Percentiles rank a stretch among this genome's conserved stretches.
These are phyloP conservation scores for Erpobdella octoculata DNA, from an alignment of 2,888 invertebrate species.

Conservation along the genomic window DNA sequence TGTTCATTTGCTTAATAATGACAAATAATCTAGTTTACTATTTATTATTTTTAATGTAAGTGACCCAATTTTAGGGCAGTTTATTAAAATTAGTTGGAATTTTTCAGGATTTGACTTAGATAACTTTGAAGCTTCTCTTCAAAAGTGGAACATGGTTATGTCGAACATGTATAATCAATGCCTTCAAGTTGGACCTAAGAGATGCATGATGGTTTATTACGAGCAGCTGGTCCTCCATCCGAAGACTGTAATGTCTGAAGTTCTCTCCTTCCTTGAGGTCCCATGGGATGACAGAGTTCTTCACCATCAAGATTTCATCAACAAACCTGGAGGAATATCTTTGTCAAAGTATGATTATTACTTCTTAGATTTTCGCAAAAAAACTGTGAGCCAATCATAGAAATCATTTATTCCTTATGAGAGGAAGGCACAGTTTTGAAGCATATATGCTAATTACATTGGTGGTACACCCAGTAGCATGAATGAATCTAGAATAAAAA, in stretches of 20 bases:
- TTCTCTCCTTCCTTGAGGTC: slow-evolving; percentile 77
- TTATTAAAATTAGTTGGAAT: background rate
- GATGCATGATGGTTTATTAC: slow-evolving; percentile 82
- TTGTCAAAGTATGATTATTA: slow-evolving; percentile 71
- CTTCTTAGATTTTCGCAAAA: background rate
- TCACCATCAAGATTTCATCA: slow-evolving; percentile 93
- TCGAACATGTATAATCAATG: slow-evolving; percentile 68
- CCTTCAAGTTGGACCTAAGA: slow-evolving; percentile 44
- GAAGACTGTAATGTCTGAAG: slow-evolving; percentile 60
- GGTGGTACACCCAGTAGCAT: too few species aligned
- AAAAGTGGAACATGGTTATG: slow-evolving; percentile 92
- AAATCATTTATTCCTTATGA: background rate
- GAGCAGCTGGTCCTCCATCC: slow-evolving; percentile 94
- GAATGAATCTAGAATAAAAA: too few species aligned
- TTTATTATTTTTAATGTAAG: background rate
- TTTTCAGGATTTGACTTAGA: slow-evolving; percentile 81
- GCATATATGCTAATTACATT: too few species aligned
- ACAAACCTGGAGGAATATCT: slow-evolving; percentile 85
- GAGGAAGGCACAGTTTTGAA: too few species aligned
- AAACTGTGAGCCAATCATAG: too few species aligned
- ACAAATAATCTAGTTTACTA: too few species aligned
- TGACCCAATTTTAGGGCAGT: background rate
- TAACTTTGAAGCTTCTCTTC: slow-evolving; percentile 81
- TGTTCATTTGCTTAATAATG: too few species aligned
- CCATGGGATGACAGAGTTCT: slow-evolving; percentile 91